phyloP scores from a whole-genome alignment of 2,113 vertebrate species.

The Sapayoa aenigma region DNA sequence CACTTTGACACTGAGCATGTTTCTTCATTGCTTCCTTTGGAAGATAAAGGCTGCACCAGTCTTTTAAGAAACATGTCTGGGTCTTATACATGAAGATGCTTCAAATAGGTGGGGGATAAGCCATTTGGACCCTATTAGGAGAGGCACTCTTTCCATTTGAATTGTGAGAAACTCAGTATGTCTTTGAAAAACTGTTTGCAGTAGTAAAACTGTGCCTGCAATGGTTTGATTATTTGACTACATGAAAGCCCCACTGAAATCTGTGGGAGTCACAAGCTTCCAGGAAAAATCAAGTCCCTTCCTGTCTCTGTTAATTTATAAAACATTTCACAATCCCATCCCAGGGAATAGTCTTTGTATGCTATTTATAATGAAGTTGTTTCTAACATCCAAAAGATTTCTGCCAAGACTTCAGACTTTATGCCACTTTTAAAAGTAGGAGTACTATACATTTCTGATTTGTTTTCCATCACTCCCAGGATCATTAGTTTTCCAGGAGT shows the following conservation, averaged over 20 bases:
- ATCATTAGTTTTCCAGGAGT: background rate
- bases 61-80: background rate
- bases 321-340: background rate
- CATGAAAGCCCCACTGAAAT: background rate
- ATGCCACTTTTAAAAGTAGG: background rate
- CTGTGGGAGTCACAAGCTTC: background rate
- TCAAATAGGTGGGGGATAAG: background rate
- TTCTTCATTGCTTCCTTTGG: background rate
- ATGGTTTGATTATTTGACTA: background rate
- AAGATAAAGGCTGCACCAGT: background rate
- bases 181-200: background rate
- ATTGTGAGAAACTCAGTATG: background rate
- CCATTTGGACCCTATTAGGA: background rate
- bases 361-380: background rate
- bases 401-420: background rate
- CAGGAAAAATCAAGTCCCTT: background rate
- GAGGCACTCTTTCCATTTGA: background rate
- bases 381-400: background rate
- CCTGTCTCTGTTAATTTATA: background rate
- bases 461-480: background rate
- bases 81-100: background rate
- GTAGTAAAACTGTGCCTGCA: background rate
- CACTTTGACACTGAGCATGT: background rate
- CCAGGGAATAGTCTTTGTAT: background rate
- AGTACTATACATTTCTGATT: background rate